Conservation (phyloP, 2,888 invertebrate genomes). For the Trichogramma evanescens region DNA sequence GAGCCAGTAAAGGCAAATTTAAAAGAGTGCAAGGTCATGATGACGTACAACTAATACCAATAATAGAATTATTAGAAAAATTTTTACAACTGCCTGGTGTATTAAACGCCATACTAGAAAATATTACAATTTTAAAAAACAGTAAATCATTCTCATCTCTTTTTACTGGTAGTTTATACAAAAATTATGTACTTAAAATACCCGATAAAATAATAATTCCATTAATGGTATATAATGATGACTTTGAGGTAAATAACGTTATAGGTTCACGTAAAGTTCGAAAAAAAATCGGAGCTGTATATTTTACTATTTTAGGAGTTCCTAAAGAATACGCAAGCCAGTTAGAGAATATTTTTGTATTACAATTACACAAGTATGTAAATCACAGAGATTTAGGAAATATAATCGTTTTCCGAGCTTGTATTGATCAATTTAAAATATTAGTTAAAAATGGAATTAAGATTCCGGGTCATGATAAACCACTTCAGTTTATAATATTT, state of each 20-base stretch:
- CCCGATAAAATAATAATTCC: conserved; percentile 8
- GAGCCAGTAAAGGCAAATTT: background rate
- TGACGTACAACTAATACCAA: conserved; percentile 3
- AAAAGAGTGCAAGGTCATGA: background rate
- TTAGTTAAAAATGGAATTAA: conserved; percentile 19
- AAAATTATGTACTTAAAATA: conserved; percentile 14
- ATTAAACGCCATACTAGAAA: conserved; percentile 13
- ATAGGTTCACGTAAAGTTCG: conserved; percentile 20
- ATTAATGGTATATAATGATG: conserved; percentile 22
- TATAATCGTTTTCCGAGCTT: conserved; percentile 14
- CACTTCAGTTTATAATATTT: background rate
- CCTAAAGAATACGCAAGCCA: conserved; percentile 19
- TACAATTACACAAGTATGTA: conserved; percentile 21
- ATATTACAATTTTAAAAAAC: conserved; percentile 16
- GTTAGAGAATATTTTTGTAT: conserved; percentile 25
- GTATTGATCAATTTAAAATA: conserved; percentile 18
- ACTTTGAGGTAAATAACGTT: conserved; percentile 26
- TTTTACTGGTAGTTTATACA: conserved; percentile 14
- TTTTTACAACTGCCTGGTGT: conserved; percentile 24
- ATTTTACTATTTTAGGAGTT: conserved; percentile 20
- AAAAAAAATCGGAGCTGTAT: conserved; percentile 24
- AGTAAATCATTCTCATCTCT: conserved; percentile 7
- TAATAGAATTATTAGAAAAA: conserved; percentile 17
- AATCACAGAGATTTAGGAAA: conserved; percentile 20
- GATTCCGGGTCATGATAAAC: background rate